These are phyloP conservation scores for Lottia scabra DNA, from an alignment of 2,888 invertebrate genomes.

Conservation along the genomic window DNA sequence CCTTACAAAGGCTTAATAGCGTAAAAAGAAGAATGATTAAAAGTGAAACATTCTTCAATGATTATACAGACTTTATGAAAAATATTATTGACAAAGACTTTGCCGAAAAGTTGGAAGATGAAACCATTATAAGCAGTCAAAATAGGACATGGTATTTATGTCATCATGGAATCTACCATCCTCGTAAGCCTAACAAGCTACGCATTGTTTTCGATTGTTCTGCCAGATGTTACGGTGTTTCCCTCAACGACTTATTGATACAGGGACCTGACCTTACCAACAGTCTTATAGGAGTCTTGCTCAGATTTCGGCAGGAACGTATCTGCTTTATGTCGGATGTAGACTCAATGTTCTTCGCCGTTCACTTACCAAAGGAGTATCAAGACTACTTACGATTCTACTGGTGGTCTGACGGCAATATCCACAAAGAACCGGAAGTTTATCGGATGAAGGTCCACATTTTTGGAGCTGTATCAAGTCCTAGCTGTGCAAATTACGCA, in stretches of 20 bases:
- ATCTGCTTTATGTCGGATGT: slow-evolving; percentile 22
- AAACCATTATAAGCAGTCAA: background rate
- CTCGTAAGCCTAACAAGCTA: slow-evolving; percentile 14
- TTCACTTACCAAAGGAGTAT: slow-evolving; percentile 11
- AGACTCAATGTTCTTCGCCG: slow-evolving; percentile 23
- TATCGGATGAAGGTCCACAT: slow-evolving; percentile 24
- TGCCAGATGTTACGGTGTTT: slow-evolving; percentile 14
- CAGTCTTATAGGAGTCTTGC: slow-evolving; percentile 10
- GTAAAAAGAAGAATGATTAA: slow-evolving; percentile 2
- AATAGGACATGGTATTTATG: background rate
- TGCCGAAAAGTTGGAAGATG: background rate
- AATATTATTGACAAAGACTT: too few relatives aligned
- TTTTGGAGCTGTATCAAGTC: slow-evolving; percentile 18
- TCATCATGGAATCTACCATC: slow-evolving; percentile 1
- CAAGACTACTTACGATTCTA: slow-evolving; percentile 19
- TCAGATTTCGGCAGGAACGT: slow-evolving; percentile 12
- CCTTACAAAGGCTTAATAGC: slow-evolving; percentile 6
- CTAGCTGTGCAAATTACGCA: slow-evolving; percentile 22
- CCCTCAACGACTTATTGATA: slow-evolving; percentile 14
- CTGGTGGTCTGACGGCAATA: slow-evolving; percentile 22
- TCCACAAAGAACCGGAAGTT: background rate
- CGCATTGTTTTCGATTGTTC: too few relatives aligned
- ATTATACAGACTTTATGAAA: too few relatives aligned
- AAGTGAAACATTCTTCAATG: slow-evolving; percentile 8
- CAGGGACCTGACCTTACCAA: slow-evolving; percentile 20